A percentile compares a stretch with the other conserved stretches of the same genome.
These are phyloP conservation scores for Anagyrus pseudococci DNA, from an alignment of 2,888 invertebrate genomes.

Conservation along the genomic window DNA sequence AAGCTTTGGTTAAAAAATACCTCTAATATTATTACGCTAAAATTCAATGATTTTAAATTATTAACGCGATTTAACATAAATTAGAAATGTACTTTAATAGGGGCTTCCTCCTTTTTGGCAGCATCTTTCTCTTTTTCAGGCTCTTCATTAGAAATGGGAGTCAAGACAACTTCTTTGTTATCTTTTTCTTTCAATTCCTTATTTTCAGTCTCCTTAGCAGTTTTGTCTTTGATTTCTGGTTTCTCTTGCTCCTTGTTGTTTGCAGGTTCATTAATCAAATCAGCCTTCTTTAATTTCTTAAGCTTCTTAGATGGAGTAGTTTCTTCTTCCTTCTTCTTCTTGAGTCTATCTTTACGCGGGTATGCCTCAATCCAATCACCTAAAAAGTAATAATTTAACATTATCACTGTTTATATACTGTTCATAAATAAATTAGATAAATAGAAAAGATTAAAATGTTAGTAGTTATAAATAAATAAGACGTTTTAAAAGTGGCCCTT, in stretches of 20 bases:
- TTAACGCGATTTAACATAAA: background rate
- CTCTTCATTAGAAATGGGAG: constrained; percentile 51
- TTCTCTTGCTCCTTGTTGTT: constrained; percentile 58
- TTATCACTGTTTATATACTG: too few species aligned
- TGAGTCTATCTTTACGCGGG: constrained; percentile 72
- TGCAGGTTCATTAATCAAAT: constrained; percentile 61
- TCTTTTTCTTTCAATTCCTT: constrained; percentile 63
- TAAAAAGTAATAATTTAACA: constrained; percentile 41
- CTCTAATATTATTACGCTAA: background rate
- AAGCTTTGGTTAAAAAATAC: background rate
- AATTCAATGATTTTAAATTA: background rate
- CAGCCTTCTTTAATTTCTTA: constrained; percentile 64
- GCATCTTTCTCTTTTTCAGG: constrained; percentile 45
- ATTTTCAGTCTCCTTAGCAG: constrained; percentile 64
- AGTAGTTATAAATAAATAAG: too few species aligned
- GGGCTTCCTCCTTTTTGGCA: constrained; percentile 46
- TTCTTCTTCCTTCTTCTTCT: constrained; percentile 70
- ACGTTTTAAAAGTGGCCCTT: too few species aligned
- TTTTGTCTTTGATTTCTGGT: constrained; percentile 62
- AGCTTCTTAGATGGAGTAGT: constrained; percentile 64
- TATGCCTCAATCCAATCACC: constrained; percentile 75
- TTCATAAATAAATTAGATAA: too few species aligned
- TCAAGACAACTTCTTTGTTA: constrained; percentile 55
- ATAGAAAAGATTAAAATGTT: too few species aligned
- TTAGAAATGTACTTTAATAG: constrained; percentile 13